Base-by-base conservation (phyloP, 1,140 invertebrate genomes). In the Uloborus diversus region DNA sequence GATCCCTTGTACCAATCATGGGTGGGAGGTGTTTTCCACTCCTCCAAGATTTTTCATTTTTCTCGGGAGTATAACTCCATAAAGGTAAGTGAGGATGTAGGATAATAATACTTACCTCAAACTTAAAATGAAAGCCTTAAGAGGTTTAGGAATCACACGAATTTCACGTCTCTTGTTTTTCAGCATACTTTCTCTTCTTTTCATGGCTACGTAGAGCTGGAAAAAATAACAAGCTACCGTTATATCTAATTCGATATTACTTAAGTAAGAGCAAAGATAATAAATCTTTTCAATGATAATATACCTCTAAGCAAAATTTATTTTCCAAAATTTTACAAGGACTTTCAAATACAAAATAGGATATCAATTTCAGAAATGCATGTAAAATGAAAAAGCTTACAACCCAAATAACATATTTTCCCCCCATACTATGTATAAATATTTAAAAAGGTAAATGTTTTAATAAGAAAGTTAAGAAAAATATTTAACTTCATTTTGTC, bases 161-260 rank as follows among this genome's bases (percentile, higher is more conserved):
- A 17, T 57, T 61, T 73, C 61, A 47, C 61, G 33, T 4, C 32
- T n/a, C 42, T 73, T 61, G n/a, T 57, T 42, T 28, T n/a, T 42
- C 69, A 73, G 59, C n/a, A 73, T 17, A 47, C 25, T 30, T 61
- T 73, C 69, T 73, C 61, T 73, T 20, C 51, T 73, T 28, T 73
- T 73, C 69, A 73, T 73, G 17, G 33, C 23, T 9, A 35, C 13
- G 61, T 47, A 73, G n/a, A 73, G 23, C 69, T 73, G 20, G 5
- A 59, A 59, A 1, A 13, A 4, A 37, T 20, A 65, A n/a, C 28
- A 32, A 7, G n/a, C n/a, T n/a, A n/a, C n/a, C n/a, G n/a, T n/a
- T n/a, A 61, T n/a, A 57, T 57, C 27, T 5, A n/a, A 1, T 57
- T 57, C 53, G 13, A 17, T 13, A 57, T 7, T 13, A 17, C 27